Evolutionary conservation across 1,140 invertebrate genomes (phyloP), one percentile per base, ranked within the genome.

Genomic region (Paralvinella palmiformis): DNA sequence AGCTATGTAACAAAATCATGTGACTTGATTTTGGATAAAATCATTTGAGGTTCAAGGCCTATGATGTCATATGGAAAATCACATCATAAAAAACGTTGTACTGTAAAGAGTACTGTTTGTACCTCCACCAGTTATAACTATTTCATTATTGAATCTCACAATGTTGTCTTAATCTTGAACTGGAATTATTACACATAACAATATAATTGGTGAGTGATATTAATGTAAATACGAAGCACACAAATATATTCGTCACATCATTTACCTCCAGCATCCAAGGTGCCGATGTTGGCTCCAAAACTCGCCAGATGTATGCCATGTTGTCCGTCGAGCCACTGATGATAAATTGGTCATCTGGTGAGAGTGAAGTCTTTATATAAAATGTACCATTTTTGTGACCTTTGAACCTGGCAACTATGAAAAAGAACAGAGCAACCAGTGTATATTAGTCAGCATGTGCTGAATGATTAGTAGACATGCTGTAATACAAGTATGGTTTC

Each of bases 301-400:
- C 75, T 27, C 88, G 86, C 91, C 91, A 94, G 64, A 94, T 88
- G 70, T 92, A 92, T 0, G 89, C 91, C 68, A 86, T 83, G 68
- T 88, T 85, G 77, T 93, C 90, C 72, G 87, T 89, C 64, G 91
- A 92, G 2, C 91, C 91, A 79, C 89, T 91, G 0, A 90, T 79
- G 15, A 94, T 78, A 77, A 90, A 93, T 50, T 84, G 82, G 1
- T 88, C 87, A 80, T 92, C 89, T 1, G 86, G 85, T 78, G 89
- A 91, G 22, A 94, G 78, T 67, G 86, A 85, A 0, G 88, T 85
- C 73, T 92, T 92, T 7, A 93, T 87, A 79, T 90, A 94, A 80
- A 91, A 94, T 0, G 89, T 87, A 33, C 83, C 83, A 75, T 88
- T 90, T 64, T 87, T 82, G 74, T 91, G 87, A 0, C 91, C 91